Base-by-base conservation (phyloP, 2,797 vertebrate species). In the Rhinichthys osculus region DNA sequence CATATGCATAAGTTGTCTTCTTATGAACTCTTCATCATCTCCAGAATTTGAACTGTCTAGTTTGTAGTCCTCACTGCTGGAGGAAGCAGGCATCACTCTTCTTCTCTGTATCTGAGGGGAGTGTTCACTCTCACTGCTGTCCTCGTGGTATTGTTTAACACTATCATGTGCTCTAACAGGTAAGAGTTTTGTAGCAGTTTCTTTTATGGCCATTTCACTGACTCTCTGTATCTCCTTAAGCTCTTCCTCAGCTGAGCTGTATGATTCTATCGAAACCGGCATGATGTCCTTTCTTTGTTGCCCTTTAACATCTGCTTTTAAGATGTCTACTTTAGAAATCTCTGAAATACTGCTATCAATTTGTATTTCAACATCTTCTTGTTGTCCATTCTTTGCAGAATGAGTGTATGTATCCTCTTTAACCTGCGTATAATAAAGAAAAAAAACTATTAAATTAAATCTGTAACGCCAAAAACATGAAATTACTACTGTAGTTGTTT, bases 11-110 rank as follows among this genome's bases (percentile, higher is more conserved):
- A 98, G 97, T 87, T 99, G 97, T 85, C 95, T 97, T 42, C 97
- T 94, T 83, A 99, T 97, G 78, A 98, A 98, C 74, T 98, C 98
- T 92, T 99, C 97, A 76, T 98, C 97, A 73, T 98, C 97, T 33
- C 94, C 93, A 8, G 96, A 98, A 82, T 97, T 97, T 82, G 96
- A 96, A 52, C 97, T 97, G 79, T 97, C 97, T 77, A 93, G 95
- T 93, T 97, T 98, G 83, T 96, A 95, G 3, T 99, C 97, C 72
- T 99, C 98, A 88, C 97, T 98, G 90, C 97, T 98, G 7, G 98
- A 98, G 64, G 97, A 97, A 85, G 95, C 88, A 84, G 94, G 86
- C 72, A 93, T 96, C 16, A 96, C 82, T 89, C 95, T 94, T 50
- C 92, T 95, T 84, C 95, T 96, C 70, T 94, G 96, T 8, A 94